Evolutionary conservation across 2,888 invertebrate species (phyloP).

Genomic region (Xanthia togata): DNA sequence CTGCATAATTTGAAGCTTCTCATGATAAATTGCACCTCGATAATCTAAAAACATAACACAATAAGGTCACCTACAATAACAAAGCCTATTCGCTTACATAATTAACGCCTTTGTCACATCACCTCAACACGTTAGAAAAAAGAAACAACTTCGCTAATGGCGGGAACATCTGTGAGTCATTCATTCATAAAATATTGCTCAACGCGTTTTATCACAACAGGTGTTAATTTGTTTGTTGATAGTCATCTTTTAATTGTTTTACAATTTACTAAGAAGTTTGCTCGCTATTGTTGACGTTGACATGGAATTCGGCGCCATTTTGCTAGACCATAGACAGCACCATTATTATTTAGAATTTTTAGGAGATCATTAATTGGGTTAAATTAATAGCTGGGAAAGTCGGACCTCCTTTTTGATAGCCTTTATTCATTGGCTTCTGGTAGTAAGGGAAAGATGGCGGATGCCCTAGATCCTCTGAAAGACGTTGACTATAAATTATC

Average conservation of each 20-base stretch:
- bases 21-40: conserved; percentile 21
- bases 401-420: neutral
- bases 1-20: conserved; percentile 16
- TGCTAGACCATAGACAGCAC: neutral
- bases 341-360: neutral
- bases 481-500: neutral
- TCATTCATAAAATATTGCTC: conserved; percentile 72
- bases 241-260: conserved; percentile 44
- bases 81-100: conserved; percentile 41
- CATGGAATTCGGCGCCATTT: conserved; percentile 41
- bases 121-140: conserved; percentile 51
- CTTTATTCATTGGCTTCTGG: neutral
- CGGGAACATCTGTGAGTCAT: conserved; percentile 77
- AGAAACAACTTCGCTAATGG: conserved; percentile 65
- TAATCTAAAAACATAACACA: conserved; percentile 31
- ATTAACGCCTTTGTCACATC: conserved; percentile 53
- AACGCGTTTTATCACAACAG: conserved; percentile 62
- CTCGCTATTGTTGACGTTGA: conserved; percentile 25
- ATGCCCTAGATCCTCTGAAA: neutral
- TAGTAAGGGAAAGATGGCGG: neutral
- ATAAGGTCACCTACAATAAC: conserved; percentile 25
- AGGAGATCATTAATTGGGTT: neutral
- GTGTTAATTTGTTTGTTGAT: conserved; percentile 66
- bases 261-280: conserved; percentile 6
- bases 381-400: too few relatives aligned